Percentiles rank a stretch among this genome's conserved stretches.
phyloP scores from a whole-genome alignment of 2,888 invertebrate species.

The Eumerus sabulonum region DNA sequence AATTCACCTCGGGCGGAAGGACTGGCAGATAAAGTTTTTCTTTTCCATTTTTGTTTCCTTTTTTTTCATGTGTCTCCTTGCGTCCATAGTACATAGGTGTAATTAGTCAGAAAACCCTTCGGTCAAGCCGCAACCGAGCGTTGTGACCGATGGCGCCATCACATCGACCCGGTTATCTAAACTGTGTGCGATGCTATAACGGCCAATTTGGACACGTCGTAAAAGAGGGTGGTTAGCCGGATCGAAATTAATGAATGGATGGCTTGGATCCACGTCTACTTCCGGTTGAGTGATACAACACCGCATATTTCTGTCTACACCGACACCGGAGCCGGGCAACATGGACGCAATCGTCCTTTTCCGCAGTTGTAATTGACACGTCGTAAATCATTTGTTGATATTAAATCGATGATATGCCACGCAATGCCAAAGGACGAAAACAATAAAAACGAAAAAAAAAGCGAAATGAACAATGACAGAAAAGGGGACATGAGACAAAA shows the following conservation, averaged over 20 bases:
- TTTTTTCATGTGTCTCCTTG: conserved; percentile 13
- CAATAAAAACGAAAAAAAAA: conserved; percentile 5
- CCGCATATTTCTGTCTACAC: neutral
- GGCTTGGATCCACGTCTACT: conserved; percentile 16
- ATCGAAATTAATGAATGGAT: conserved; percentile 20
- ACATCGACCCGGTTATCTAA: conserved; percentile 48
- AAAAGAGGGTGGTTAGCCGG: conserved; percentile 39
- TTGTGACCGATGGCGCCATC: conserved; percentile 55
- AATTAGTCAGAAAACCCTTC: conserved; percentile 65
- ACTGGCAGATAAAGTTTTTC: conserved; percentile 54
- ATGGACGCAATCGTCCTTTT: conserved; percentile 63
- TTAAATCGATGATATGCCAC: conserved; percentile 68
- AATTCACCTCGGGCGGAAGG: conserved; percentile 57
- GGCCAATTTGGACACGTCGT: conserved; percentile 63
- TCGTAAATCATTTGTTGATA: conserved; percentile 68
- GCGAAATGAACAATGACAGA: neutral
- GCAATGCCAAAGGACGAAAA: conserved; percentile 42
- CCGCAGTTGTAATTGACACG: conserved; percentile 69
- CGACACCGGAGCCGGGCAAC: conserved; percentile 17
- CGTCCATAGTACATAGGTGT: conserved; percentile 39
- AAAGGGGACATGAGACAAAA: neutral
- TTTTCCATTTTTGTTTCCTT: conserved; percentile 8
- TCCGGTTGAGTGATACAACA: conserved; percentile 14
- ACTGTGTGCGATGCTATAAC: conserved; percentile 50
- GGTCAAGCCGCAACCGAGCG: conserved; percentile 37